Conservation (phyloP, 1,140 invertebrate species). For the Atopsyche davidsoni region DNA sequence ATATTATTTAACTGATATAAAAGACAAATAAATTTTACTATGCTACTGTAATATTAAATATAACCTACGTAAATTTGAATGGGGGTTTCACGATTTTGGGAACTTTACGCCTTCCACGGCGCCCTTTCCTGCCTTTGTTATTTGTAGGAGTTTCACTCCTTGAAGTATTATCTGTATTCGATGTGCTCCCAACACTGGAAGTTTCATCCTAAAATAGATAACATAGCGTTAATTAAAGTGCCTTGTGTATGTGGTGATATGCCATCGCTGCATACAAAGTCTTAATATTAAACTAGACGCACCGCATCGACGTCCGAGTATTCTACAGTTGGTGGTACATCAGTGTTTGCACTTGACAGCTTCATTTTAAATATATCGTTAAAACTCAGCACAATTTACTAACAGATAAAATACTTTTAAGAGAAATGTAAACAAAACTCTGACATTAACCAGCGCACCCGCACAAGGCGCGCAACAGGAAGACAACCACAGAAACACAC, state of each 20-base stretch:
- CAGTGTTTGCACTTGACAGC: constrained; percentile 8
- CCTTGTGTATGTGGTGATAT: neutral
- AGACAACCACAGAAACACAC: no score
- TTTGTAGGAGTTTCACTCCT: constrained; percentile 83
- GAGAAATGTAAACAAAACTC: no score
- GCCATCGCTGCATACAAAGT: neutral
- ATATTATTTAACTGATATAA: no score
- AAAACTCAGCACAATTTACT: neutral
- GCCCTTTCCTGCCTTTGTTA: constrained; percentile 54
- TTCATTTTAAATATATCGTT: neutral
- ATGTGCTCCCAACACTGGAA: constrained; percentile 78
- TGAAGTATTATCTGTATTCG: constrained; percentile 76
- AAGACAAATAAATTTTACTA: neutral
- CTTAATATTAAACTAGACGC: constrained; percentile 34
- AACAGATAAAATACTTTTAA: constrained; percentile 27
- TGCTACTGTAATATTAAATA: no score
- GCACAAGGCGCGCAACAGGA: no score
- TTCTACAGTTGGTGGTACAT: neutral
- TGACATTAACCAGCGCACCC: no score
- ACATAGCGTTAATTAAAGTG: neutral
- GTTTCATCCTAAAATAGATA: constrained; percentile 58
- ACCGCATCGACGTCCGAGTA: constrained; percentile 44
- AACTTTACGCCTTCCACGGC: constrained; percentile 58
- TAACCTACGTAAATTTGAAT: constrained; percentile 68
- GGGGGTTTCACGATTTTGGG: constrained; percentile 63